phyloP scores from a whole-genome alignment of 2,888 invertebrate genomes.

The Spicauda simplicius region DNA sequence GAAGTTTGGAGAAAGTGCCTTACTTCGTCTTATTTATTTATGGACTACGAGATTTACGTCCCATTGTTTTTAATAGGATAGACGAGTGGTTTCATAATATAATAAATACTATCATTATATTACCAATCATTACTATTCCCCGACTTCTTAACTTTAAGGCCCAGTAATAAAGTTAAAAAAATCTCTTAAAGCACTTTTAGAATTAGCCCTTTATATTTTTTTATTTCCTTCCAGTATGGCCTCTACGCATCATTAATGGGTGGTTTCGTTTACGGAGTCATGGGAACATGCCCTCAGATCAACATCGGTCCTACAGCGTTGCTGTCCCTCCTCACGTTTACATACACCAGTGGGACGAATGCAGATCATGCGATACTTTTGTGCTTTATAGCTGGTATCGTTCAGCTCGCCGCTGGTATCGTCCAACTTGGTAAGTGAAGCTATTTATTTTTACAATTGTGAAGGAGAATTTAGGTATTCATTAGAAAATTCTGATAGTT shows the following conservation, averaged over 20 bases:
- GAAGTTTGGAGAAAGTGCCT: no score
- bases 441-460: not conserved
- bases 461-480: no score
- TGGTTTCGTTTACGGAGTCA: constrained; percentile 90
- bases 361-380: constrained; percentile 87
- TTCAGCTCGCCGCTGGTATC: constrained; percentile 86
- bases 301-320: constrained; percentile 90
- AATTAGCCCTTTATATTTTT: not conserved
- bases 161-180: no score
- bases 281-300: constrained; percentile 89
- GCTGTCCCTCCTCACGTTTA: constrained; percentile 89
- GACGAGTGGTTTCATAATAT: no score
- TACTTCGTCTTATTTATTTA: no score
- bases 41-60: no score
- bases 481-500: no score
- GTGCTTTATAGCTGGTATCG: constrained; percentile 87
- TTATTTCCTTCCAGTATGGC: constrained; percentile 87
- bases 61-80: no score
- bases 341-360: constrained; percentile 85
- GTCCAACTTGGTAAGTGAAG: constrained; percentile 85
- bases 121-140: no score
- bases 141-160: no score
- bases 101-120: no score
- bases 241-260: constrained; percentile 93
- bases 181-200: no score